phyloP scores from a whole-genome alignment of 2,113 vertebrate species.

The Arothron firmamentum region DNA sequence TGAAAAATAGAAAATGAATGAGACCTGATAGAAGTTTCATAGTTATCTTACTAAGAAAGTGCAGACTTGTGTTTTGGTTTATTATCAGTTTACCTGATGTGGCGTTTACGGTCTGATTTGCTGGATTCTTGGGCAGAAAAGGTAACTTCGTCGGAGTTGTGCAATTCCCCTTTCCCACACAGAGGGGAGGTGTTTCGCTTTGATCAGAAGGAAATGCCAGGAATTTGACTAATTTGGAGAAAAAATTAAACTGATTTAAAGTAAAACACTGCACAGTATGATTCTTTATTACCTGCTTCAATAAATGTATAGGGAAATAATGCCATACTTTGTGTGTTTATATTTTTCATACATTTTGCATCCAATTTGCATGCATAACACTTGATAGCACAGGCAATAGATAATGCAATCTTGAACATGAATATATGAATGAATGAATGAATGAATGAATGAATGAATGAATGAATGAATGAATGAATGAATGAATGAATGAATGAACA shows the following conservation, averaged over 20 bases:
- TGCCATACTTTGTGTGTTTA: too few relatives aligned
- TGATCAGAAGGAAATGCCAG: constrained; percentile 53
- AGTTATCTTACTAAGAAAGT: not conserved
- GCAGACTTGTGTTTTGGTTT: constrained; percentile 1
- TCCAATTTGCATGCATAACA: too few relatives aligned
- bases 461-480: too few relatives aligned
- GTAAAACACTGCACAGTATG: not conserved
- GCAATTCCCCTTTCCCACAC: constrained; percentile 58
- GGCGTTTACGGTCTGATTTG: constrained; percentile 50
- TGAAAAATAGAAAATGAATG: constrained; percentile 11
- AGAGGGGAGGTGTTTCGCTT: constrained; percentile 22
- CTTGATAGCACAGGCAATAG: too few relatives aligned
- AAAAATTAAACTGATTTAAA: not conserved
- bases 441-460: too few relatives aligned
- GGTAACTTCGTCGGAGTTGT: constrained; percentile 25
- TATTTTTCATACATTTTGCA: too few relatives aligned
- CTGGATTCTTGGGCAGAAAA: constrained; percentile 41
- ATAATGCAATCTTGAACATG: too few relatives aligned
- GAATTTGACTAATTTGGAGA: constrained; percentile 62
- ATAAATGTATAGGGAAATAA: too few relatives aligned
- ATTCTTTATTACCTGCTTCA: too few relatives aligned
- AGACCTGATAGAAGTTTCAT: constrained; percentile 13
- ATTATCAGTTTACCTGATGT: constrained; percentile 45
- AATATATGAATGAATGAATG: too few relatives aligned
- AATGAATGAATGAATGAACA: too few relatives aligned